Evolutionary conservation across 2,888 invertebrate species (phyloP).

Genomic region (Philonicus albiceps): DNA sequence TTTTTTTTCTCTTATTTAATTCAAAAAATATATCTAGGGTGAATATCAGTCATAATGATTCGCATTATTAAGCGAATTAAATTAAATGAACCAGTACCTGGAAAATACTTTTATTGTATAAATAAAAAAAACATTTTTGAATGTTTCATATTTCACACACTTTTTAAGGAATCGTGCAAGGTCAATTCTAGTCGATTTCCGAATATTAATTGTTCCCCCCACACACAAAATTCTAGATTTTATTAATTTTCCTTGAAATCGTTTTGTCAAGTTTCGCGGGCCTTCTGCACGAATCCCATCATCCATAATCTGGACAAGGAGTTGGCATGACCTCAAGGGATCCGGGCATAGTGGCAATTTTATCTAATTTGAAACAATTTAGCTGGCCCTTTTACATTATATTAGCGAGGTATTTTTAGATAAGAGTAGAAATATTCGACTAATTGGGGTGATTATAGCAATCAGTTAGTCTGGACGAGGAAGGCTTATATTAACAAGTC

Average conservation of each 20-base stretch:
- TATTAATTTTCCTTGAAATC: background rate
- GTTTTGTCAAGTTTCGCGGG: background rate
- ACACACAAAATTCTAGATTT: background rate
- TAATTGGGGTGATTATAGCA: constrained; percentile 35
- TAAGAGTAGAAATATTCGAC: constrained; percentile 29
- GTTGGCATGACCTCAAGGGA: background rate
- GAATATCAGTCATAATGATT: background rate
- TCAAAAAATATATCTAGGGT: background rate
- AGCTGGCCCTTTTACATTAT: background rate
- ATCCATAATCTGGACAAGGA: background rate
- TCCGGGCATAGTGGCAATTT: background rate
- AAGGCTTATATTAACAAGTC: constrained; percentile 17
- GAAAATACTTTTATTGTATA: background rate
- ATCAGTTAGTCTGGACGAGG: constrained; percentile 22
- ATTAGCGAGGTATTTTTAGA: constrained; percentile 25
- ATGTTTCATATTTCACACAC: background rate
- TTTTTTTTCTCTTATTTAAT: background rate
- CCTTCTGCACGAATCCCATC: background rate
- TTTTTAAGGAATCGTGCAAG: background rate
- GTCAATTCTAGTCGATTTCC: background rate
- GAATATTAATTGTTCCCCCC: background rate
- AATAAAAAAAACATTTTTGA: background rate
- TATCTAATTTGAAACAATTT: constrained; percentile 32
- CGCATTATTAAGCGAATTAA: background rate
- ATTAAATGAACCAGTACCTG: background rate